phyloP scores from a whole-genome alignment of 2,888 invertebrate genomes.

The Hemistola chrysoprasaria region DNA sequence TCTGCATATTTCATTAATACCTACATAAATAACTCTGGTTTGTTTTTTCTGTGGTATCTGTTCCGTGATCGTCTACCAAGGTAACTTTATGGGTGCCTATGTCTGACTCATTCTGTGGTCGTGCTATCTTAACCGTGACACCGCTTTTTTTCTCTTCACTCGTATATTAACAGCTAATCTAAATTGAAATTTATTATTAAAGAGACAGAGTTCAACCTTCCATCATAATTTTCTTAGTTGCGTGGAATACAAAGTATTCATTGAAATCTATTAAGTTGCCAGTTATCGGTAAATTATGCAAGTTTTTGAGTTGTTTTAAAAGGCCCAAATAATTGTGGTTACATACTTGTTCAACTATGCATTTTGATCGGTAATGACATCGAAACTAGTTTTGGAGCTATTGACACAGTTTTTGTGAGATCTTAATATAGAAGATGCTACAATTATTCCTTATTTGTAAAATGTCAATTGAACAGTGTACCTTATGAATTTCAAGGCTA shows the following conservation, averaged over 20 bases:
- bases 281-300: constrained; percentile 25
- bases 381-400: constrained; percentile 9
- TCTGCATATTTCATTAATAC: constrained; percentile 20
- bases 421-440: constrained; percentile 2
- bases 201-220: constrained; percentile 12
- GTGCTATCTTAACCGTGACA: constrained; percentile 58
- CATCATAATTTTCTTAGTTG: constrained; percentile 4
- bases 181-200: constrained; percentile 26
- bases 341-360: constrained; percentile 20
- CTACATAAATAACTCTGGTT: constrained; percentile 13
- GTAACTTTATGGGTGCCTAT: constrained; percentile 29
- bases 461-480: constrained; percentile 16
- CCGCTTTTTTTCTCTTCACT: constrained; percentile 38
- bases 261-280: constrained; percentile 17
- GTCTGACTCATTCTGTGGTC: constrained; percentile 44
- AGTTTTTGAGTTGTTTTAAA: constrained; percentile 22
- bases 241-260: constrained; percentile 20
- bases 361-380: constrained; percentile 19
- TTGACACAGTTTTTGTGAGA: constrained; percentile 9
- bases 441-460: constrained; percentile 11
- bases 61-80: constrained; percentile 21
- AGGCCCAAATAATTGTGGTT: constrained; percentile 18
- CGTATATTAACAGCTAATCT: constrained; percentile 17
- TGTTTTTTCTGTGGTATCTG: constrained; percentile 17
- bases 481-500: constrained; percentile 21